A percentile compares a stretch with the other conserved stretches of the same genome.
Evolutionary conservation across 2,888 invertebrate species (phyloP).

Genomic region (Hymenopus coronatus): DNA sequence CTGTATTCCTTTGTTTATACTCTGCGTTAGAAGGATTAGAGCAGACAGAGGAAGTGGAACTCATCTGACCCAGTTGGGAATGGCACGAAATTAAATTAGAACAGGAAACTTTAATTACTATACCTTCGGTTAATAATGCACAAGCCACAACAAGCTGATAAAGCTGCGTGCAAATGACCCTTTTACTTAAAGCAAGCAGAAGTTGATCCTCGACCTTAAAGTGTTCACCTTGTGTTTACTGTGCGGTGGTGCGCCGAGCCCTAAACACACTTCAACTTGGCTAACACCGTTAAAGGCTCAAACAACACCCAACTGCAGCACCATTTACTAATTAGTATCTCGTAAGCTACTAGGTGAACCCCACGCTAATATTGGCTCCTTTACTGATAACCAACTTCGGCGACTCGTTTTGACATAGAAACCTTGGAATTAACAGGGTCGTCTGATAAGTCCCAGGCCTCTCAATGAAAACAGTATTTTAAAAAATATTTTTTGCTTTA

Average conservation of each 20-base stretch:
- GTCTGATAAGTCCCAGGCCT: too few relatives aligned
- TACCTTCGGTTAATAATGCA: not conserved
- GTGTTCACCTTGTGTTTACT: not conserved
- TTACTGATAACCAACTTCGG: too few relatives aligned
- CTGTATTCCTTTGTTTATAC: too few relatives aligned
- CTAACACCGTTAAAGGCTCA: not conserved
- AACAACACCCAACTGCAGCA: not conserved
- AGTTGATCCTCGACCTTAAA: not conserved
- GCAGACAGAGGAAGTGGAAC: not conserved
- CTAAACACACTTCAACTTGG: not conserved
- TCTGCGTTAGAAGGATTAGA: too few relatives aligned
- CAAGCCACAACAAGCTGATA: not conserved
- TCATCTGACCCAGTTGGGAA: not conserved
- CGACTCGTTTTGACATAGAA: too few relatives aligned
- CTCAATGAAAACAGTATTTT: too few relatives aligned
- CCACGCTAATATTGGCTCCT: too few relatives aligned
- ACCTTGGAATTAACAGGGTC: too few relatives aligned
- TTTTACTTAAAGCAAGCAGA: not conserved
- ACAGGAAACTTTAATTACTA: not conserved
- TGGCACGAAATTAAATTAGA: not conserved
- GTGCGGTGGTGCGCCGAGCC: not conserved
- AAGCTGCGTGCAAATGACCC: not conserved
- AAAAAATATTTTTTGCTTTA: too few relatives aligned
- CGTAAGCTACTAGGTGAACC: not conserved
- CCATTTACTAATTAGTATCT: not conserved